phyloP scores from a whole-genome alignment of 2,888 invertebrate genomes.

The Drosophila eohydei region DNA sequence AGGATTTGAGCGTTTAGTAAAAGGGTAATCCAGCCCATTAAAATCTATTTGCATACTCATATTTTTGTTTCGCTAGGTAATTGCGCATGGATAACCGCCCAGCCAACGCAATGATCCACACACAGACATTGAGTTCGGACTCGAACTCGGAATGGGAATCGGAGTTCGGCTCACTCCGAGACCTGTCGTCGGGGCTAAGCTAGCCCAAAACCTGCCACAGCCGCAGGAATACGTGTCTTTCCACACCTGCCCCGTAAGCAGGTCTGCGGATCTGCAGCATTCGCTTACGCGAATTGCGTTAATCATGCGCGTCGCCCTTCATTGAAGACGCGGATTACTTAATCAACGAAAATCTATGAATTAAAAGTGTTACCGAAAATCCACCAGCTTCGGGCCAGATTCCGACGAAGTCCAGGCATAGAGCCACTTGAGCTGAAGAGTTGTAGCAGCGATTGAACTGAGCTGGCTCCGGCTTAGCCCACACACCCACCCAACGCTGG shows the following conservation, averaged over 20 bases:
- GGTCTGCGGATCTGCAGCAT: conserved; percentile 17
- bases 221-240: conserved; percentile 10
- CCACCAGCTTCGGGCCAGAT: conserved; percentile 46
- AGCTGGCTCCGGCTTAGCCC: conserved; percentile 52
- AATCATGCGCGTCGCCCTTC: conserved; percentile 60
- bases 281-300: conserved; percentile 79
- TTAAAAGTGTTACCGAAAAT: conserved; percentile 69
- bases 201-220: conserved; percentile 45
- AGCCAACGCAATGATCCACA: conserved; percentile 70
- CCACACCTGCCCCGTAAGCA: conserved; percentile 53
- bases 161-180: background rate
- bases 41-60: conserved; percentile 82
- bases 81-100: conserved; percentile 82
- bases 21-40: conserved; percentile 83
- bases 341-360: conserved; percentile 75
- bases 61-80: conserved; percentile 83
- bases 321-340: conserved; percentile 74
- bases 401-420: conserved; percentile 34
- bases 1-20: conserved; percentile 73
- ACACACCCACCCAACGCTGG: conserved; percentile 36
- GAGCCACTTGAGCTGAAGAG: conserved; percentile 53
- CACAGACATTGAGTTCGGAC: conserved; percentile 6
- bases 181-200: conserved; percentile 44
- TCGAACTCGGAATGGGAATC: background rate
- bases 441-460: background rate